A percentile compares a stretch with the other conserved stretches of the same genome.
phyloP scores from a whole-genome alignment of 1,140 invertebrate genomes.

The Acromyrmex echinatior region DNA sequence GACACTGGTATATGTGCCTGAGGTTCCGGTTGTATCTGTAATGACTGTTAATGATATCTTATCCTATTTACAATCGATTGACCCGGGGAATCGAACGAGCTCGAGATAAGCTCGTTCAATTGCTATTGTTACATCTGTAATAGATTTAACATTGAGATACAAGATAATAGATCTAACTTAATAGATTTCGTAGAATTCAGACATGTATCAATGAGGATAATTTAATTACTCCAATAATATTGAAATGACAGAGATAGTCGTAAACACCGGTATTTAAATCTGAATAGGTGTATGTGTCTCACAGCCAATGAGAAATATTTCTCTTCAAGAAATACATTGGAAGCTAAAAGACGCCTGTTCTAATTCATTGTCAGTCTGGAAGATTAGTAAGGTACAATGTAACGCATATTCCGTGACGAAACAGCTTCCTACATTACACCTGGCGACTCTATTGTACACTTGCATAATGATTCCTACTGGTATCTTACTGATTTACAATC shows the following conservation, averaged over 20 bases:
- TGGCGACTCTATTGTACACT: conserved; percentile 30
- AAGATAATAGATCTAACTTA: not conserved
- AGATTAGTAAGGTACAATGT: conserved; percentile 2
- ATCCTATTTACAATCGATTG: conserved; percentile 19
- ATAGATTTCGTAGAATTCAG: not conserved
- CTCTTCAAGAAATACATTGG: not conserved
- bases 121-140: not conserved
- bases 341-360: not conserved
- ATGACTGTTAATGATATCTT: conserved; percentile 27
- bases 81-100: conserved; percentile 19
- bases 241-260: not conserved
- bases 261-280: no score
- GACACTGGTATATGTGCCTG: not conserved
- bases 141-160: not conserved
- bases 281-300: no score
- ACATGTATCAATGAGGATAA: not conserved
- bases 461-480: conserved; percentile 47
- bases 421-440: conserved; percentile 43
- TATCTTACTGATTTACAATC: conserved; percentile 44
- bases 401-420: conserved; percentile 36
- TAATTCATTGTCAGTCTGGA: not conserved
- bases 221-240: conserved; percentile 2
- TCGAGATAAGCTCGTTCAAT: not conserved
- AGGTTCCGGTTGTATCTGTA: conserved; percentile 1
- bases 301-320: not conserved